Percentiles rank a stretch among this genome's conserved stretches.
Evolutionary conservation across 2,113 vertebrate genomes (phyloP).

Genomic region (Ptyas mucosa): DNA sequence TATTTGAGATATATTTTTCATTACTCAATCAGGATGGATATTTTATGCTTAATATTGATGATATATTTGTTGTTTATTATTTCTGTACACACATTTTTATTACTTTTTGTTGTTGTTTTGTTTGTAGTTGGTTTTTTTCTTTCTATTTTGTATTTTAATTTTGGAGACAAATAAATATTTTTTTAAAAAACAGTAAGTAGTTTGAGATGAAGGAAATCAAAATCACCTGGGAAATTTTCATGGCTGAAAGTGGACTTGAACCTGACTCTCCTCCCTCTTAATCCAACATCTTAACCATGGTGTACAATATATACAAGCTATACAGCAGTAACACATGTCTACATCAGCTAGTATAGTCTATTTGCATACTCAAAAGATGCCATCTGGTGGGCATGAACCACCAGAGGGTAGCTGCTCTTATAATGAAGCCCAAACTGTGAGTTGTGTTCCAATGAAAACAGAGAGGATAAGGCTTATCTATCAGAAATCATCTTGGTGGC

Average conservation of each 20-base stretch:
- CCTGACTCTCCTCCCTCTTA: not conserved
- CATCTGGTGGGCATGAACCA: not conserved
- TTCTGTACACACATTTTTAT: no score
- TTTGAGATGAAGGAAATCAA: not conserved
- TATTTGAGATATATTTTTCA: no score
- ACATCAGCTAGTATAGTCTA: not conserved
- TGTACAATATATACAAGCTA: not conserved
- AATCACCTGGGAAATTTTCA: not conserved
- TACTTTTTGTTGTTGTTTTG: no score
- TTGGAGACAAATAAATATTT: no score
- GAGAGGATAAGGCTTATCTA: not conserved
- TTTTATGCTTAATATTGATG: no score
- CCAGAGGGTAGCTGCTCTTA: not conserved
- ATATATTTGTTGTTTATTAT: no score
- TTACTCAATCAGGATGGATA: no score
- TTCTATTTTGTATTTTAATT: no score
- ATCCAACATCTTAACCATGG: not conserved
- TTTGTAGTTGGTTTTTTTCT: no score
- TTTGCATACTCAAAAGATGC: not conserved
- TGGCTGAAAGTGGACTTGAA: not conserved
- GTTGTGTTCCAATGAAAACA: not conserved
- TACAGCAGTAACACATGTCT: not conserved
- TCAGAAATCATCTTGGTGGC: not conserved
- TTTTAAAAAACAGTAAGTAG: not conserved
- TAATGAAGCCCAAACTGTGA: not conserved